Evolutionary conservation across 1,140 invertebrate genomes (phyloP), one percentile per base, ranked within the genome.

Genomic region (Drosophila teissieri): DNA sequence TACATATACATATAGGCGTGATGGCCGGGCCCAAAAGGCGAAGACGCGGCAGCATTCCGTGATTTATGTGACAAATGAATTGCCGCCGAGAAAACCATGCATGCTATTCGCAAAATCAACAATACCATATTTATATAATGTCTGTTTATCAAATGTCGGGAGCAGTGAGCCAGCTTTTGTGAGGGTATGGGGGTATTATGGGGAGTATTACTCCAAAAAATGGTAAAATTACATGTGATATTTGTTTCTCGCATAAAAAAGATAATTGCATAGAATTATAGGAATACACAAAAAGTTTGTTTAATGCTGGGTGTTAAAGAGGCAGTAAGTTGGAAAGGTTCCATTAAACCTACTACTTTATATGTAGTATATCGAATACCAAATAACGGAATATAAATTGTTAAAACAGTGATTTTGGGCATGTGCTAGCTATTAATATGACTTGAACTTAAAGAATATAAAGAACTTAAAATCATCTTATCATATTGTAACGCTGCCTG

Each of bases 11-110:
- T 34, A 37, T 17, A 46, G 39, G 27, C 48, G 72, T 55, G 69
- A 73, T 62, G 40, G 51, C 69, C 69, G 12, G 55, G 37, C 68
- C 42, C 69, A 55, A 73, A 45, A 55, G 7, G 11, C 46, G 36
- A 69, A 55, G 63, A 55, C 40, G 24, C 49, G 67, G 67, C 68
- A 69, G 51, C 34, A 39, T 19, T 55, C 12, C n/a, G 39, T 45
- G 67, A 68, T 69, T 69, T 39, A 69, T 69, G 40, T 46, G 34
- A 68, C 49, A 55, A 37, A 31, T 44, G 14, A 22, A 68, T 44
- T 44, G 46, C n/a, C 31, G 40, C 24, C 8, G 5, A 63, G 31
- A 22, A 31, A 15, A 15, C 10, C 11, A 58, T 19, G 34, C 12
- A 27, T 17, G 54, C 27, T 54, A 55, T 3, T 7, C 11, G 27